A percentile compares a stretch with the other conserved stretches of the same genome.
phyloP scores from a whole-genome alignment of 1,140 invertebrate genomes.

The Drosophila burlai region DNA sequence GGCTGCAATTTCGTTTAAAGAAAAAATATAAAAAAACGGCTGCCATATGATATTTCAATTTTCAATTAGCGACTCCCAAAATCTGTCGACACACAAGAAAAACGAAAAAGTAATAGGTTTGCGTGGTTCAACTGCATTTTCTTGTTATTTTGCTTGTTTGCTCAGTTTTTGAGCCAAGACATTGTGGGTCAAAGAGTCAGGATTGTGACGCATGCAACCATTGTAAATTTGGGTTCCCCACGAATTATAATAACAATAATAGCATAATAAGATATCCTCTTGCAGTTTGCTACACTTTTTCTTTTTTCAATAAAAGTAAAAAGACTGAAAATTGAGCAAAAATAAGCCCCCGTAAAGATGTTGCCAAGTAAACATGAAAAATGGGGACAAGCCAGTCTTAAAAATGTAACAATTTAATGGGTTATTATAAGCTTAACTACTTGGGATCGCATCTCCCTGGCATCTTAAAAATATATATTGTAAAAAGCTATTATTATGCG shows the following conservation, averaged over 20 bases:
- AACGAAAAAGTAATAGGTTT: constrained; percentile 26
- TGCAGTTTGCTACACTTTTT: constrained; percentile 54
- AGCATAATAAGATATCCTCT: constrained; percentile 19
- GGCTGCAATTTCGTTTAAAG: constrained; percentile 53
- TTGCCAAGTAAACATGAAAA: constrained; percentile 27
- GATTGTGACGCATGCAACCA: constrained; percentile 67
- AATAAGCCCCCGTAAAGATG: constrained; percentile 24
- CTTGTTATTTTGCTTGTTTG: constrained; percentile 30
- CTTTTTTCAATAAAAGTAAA: constrained; percentile 37
- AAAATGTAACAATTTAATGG: constrained; percentile 33
- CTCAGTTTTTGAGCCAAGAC: constrained; percentile 49
- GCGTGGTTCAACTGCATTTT: constrained; percentile 59
- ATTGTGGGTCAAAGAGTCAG: constrained; percentile 74
- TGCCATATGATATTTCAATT: constrained; percentile 78
- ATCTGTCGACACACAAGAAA: constrained; percentile 37
- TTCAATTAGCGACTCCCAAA: constrained; percentile 71
- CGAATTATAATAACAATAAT: constrained; percentile 21
- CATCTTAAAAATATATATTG: constrained; percentile 23
- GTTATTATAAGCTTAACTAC: constrained; percentile 29
- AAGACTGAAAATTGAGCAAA: constrained; percentile 21
- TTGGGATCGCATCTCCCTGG: not conserved
- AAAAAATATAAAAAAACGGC: constrained; percentile 23
- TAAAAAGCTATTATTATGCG: constrained; percentile 28
- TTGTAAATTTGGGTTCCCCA: constrained; percentile 10
- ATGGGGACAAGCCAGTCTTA: constrained; percentile 42